Conservation (phyloP, 1,140 invertebrate genomes). For the Wiebesia pumilae region DNA sequence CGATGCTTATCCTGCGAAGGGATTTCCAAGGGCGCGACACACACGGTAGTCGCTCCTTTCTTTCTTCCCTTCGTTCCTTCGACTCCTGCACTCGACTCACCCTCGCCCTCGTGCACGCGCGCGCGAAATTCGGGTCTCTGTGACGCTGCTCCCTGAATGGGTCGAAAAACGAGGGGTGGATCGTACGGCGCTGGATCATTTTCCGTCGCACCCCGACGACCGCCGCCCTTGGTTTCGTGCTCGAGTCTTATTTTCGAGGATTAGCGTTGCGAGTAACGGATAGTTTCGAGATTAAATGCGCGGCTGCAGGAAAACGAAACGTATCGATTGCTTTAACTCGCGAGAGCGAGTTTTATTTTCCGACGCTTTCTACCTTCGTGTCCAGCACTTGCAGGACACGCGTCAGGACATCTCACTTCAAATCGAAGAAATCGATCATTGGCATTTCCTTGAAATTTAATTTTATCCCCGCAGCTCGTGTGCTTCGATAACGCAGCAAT, state of each 20-base stretch:
- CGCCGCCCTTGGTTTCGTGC: background rate
- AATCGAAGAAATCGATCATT: no score
- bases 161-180: no score
- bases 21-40: background rate
- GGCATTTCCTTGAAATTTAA: no score
- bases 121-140: background rate
- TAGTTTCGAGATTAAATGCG: background rate
- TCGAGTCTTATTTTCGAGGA: background rate
- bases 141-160: background rate
- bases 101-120: background rate
- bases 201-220: no score
- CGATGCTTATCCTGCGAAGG: slow-evolving; percentile 9
- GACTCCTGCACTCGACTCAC: background rate
- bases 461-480: no score
- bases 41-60: background rate
- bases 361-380: no score
- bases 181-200: no score
- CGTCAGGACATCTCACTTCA: no score
- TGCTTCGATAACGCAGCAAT: no score
- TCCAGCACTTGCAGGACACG: no score
- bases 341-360: no score
- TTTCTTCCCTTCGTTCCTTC: background rate
- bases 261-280: background rate
- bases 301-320: background rate
- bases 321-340: no score